phyloP scores from a whole-genome alignment of 2,797 vertebrate species.

The Notolabrus celidotus region DNA sequence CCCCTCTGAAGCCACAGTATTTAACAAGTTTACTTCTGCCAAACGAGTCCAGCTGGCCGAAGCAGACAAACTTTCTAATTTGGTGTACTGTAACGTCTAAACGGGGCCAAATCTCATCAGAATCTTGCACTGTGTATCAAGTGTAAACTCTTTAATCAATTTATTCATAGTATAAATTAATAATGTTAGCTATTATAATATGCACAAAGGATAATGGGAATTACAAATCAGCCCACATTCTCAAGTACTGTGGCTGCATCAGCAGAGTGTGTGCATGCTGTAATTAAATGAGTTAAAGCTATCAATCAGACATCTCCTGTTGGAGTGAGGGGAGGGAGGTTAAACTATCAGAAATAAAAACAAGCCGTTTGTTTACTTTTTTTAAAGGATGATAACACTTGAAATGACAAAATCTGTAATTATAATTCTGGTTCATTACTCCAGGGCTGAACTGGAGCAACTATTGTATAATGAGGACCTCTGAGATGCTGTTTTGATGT shows the following conservation, averaged over 20 bases:
- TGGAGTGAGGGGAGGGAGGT: slow-evolving; percentile 12
- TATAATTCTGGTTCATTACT: slow-evolving; percentile 51
- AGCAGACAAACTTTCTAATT: slow-evolving; percentile 34
- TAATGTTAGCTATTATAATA: slow-evolving; percentile 71
- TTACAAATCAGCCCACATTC: slow-evolving; percentile 71
- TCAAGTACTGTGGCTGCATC: slow-evolving; percentile 34
- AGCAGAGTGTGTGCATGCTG: slow-evolving; percentile 4
- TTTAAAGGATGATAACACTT: slow-evolving; percentile 37
- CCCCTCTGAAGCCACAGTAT: background rate
- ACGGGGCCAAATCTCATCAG: slow-evolving; percentile 53
- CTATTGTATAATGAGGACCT: slow-evolving; percentile 77
- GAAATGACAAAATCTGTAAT: slow-evolving; percentile 47
- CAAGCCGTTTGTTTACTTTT: slow-evolving; percentile 42
- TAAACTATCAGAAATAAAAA: slow-evolving; percentile 22
- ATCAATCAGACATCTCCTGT: slow-evolving; percentile 35
- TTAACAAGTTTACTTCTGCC: slow-evolving; percentile 31
- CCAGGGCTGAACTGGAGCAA: slow-evolving; percentile 54
- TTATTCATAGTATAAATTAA: slow-evolving; percentile 75
- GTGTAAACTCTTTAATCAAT: slow-evolving; percentile 66
- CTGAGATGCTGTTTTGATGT: slow-evolving; percentile 75
- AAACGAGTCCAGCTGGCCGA: slow-evolving; percentile 32
- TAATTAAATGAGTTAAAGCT: slow-evolving; percentile 53
- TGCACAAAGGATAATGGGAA: slow-evolving; percentile 77
- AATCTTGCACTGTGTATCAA: slow-evolving; percentile 59
- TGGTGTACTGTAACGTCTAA: slow-evolving; percentile 28